These are phyloP conservation scores for Caretta caretta DNA, from an alignment of 2,113 vertebrate genomes.

Conservation along the genomic window DNA sequence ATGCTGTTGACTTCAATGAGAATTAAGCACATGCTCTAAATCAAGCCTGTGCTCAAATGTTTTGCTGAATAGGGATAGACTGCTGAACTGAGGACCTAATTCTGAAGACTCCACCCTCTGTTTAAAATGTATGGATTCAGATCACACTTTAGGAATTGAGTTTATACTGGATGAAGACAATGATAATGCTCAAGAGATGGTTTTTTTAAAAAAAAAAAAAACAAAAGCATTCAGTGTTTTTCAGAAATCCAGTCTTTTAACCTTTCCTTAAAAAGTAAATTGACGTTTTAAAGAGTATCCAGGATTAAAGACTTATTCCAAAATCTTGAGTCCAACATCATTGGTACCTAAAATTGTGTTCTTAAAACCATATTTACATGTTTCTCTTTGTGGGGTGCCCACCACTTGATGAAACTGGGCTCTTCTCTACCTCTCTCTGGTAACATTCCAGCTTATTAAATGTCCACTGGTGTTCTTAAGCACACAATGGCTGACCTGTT, in stretches of 20 bases:
- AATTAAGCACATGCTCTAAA: background rate
- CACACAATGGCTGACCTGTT: background rate
- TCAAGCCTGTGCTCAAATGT: background rate
- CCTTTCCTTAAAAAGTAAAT: constrained; percentile 40
- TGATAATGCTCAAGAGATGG: background rate
- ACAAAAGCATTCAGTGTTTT: background rate
- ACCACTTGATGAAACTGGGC: constrained; percentile 7
- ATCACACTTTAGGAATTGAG: background rate
- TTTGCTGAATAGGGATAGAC: background rate
- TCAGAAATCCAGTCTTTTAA: background rate
- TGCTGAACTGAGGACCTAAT: background rate
- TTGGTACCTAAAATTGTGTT: background rate
- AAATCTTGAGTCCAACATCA: constrained; percentile 45
- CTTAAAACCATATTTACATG: background rate
- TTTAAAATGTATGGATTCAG: constrained; percentile 16
- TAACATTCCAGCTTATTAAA: background rate
- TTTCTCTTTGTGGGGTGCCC: constrained; percentile 29
- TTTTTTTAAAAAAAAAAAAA: background rate
- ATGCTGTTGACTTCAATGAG: background rate
- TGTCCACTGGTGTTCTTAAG: background rate
- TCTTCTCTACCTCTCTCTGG: constrained; percentile 7
- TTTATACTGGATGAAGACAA: constrained; percentile 31
- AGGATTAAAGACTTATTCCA: constrained; percentile 51
- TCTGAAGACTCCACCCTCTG: background rate
- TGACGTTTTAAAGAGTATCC: constrained; percentile 31